These are phyloP conservation scores for Plutella xylostella DNA, from an alignment of 2,888 invertebrate species.

Conservation along the genomic window DNA sequence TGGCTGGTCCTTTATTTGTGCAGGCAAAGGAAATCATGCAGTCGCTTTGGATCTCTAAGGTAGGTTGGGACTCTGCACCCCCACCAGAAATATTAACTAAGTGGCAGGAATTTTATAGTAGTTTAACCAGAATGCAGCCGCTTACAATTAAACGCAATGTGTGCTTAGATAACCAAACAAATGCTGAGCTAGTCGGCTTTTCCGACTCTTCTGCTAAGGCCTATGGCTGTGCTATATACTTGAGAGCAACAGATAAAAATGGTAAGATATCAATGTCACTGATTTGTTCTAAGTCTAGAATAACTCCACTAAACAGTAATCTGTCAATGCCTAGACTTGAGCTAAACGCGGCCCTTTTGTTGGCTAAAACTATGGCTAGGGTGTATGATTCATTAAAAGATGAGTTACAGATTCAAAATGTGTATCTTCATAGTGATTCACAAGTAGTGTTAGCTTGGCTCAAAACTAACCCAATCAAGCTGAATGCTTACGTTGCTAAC, in stretches of 20 bases:
- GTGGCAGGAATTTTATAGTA: conserved; percentile 11
- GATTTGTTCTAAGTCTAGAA: not conserved
- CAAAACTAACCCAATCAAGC: not conserved
- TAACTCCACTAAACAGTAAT: not conserved
- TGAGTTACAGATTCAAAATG: not conserved
- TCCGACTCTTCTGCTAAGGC: conserved; percentile 15
- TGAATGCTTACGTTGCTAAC: conserved; percentile 16
- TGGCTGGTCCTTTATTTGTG: conserved; percentile 14
- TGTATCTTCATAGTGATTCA: not conserved
- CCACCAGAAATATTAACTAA: conserved; percentile 4
- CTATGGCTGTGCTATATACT: conserved; percentile 16
- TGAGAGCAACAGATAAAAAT: conserved; percentile 9
- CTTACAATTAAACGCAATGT: conserved; percentile 3
- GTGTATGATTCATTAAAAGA: not conserved
- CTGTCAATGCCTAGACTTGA: not conserved
- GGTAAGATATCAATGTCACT: too few relatives aligned
- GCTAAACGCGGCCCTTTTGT: not conserved
- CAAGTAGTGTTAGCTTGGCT: not conserved
- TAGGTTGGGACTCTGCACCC: conserved; percentile 11
- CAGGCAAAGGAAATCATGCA: conserved; percentile 15
- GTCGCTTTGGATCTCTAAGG: conserved; percentile 10
- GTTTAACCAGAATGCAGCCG: conserved; percentile 10
- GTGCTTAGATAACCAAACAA: not conserved
- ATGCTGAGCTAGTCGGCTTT: conserved; percentile 12
- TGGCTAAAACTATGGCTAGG: not conserved